Conservation (phyloP, 2,888 invertebrate species). For the Hemistola chrysoprasaria region DNA sequence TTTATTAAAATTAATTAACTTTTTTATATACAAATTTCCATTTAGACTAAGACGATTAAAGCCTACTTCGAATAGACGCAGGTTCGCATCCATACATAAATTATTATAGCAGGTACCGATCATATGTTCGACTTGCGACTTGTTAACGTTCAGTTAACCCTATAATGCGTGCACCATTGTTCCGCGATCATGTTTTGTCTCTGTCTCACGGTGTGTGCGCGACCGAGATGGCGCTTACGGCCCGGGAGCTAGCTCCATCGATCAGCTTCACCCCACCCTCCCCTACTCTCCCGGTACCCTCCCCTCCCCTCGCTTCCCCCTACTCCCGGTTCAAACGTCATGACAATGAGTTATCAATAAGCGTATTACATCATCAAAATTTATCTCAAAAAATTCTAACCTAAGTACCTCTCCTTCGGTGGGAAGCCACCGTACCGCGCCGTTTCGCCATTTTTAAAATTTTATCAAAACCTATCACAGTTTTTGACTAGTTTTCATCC, state of each 20-base stretch:
- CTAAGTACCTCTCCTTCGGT: slow-evolving; percentile 50
- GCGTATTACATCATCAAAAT: slow-evolving; percentile 49
- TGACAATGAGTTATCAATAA: slow-evolving; percentile 44
- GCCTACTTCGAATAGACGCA: slow-evolving; percentile 80
- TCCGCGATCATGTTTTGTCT: slow-evolving; percentile 55
- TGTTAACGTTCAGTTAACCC: slow-evolving; percentile 60
- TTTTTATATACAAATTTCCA: slow-evolving; percentile 78
- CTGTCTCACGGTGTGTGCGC: slow-evolving; percentile 32
- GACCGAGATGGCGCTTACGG: slow-evolving; percentile 25
- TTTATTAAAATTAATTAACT: slow-evolving; percentile 59
- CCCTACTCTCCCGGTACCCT: slow-evolving; percentile 16
- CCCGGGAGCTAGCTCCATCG: slow-evolving; percentile 56
- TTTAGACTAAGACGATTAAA: slow-evolving; percentile 81
- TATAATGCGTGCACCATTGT: slow-evolving; percentile 72
- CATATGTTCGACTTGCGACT: slow-evolving; percentile 61
- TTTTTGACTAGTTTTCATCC: slow-evolving; percentile 81
- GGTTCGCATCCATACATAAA: slow-evolving; percentile 79
- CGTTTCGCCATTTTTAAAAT: slow-evolving; percentile 66
- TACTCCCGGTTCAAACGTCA: slow-evolving; percentile 38
- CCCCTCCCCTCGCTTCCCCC: slow-evolving; percentile 5
- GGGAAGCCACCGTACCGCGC: slow-evolving; percentile 38
- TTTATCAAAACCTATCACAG: slow-evolving; percentile 83
- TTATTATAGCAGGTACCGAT: slow-evolving; percentile 76
- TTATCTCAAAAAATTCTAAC: slow-evolving; percentile 46
- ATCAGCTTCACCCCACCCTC: slow-evolving; percentile 54